Evolutionary conservation across 2,113 vertebrate species (phyloP), one percentile per base, ranked within the genome.

Genomic region (Struthio camelus): DNA sequence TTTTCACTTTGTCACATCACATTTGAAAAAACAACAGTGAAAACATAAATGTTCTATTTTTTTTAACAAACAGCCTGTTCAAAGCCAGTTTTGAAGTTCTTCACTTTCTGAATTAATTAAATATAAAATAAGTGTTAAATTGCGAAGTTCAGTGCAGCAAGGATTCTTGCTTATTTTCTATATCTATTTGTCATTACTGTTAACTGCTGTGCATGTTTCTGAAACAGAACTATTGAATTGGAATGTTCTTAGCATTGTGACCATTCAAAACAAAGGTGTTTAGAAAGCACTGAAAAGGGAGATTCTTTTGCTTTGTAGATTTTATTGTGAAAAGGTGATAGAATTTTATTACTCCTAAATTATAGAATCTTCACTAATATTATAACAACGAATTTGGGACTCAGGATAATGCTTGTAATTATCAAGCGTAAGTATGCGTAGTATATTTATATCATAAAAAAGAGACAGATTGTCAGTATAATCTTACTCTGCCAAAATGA

Each of bases 11-110:
- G 99, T 99, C 99, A 99, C 98, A 98, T 98, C 98, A 94, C 95
- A 99, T 99, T 98, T 98, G 97, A 97, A 98, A 98, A 99, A 99
- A 99, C 98, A 99, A 98, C 97, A 96, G 98, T 97, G 96, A 98
- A 98, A 98, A 98, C 98, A 98, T 97, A 98, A 98, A 98, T 98
- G 98, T 97, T 98, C 97, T 97, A 97, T 96, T 72, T 96, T 92
- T 96, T 97, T 96, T 97, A 97, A 98, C 98, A 98, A 99, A 98
- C 98, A 98, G 98, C 97, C 98, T 82, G 91, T 98, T 97, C 96
- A 93, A 96, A 98, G 96, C 87, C 87, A 93, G 96, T 96, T 97
- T 95, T 97, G 95, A 97, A 98, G 95, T 97, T 98, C 96, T 92
- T 94, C 94, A 91, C 92, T 96, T 97, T 97, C 92, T 97, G 98